Evolutionary conservation across 30 jellyfish, hydroid and myxozoan species (phyloP), one percentile per base, ranked within the genome.

Genomic region (Phacellophora camtschatica): DNA sequence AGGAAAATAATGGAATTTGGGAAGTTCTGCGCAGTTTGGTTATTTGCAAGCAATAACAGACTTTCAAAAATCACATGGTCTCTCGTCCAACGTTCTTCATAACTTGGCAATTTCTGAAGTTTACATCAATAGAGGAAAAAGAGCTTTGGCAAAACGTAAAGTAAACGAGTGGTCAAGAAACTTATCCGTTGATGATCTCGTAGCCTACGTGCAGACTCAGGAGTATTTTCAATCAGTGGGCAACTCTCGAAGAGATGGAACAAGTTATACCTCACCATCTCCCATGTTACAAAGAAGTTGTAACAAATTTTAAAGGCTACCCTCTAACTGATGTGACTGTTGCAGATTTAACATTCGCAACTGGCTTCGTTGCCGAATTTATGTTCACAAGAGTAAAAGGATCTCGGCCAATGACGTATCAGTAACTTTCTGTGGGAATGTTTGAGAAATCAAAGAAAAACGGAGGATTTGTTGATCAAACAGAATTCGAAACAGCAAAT

Each of bases 371-470:
- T n/a, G 77, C 57, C 19, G 86, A 48, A 23, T 67, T 15, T 36
- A 28, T 72, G 86, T 72, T 72, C 50, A 9, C 57, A 51, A 72
- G 55, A 43, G 86, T 72, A 28, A 49, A 72, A 72, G 81, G 86
- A 67, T 22, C 57, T n/a, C 50, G 86, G 35, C 86, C 77, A 30
- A 72, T 72, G 86, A 23, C 77, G 55, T 72, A 72, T 72, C 86
- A 72, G 36, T 45, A 13, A 43, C 51, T 72, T 6, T 43, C 86
- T n/a, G 81, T 72, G 16, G 5, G 53, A 45, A 72, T 72, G 86
- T 28, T 72, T 13, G 35, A 23, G 16, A 49, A 49, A 29, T 67
- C 37, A 19, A 48, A 32, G 45, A 69, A 50, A 43, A 72, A 29
- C 16, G 74, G 50, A 13, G 86, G 77, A 18, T 48, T 48, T 31